Conservation (phyloP, 2,797 vertebrate species). For the Vireo griseus region DNA sequence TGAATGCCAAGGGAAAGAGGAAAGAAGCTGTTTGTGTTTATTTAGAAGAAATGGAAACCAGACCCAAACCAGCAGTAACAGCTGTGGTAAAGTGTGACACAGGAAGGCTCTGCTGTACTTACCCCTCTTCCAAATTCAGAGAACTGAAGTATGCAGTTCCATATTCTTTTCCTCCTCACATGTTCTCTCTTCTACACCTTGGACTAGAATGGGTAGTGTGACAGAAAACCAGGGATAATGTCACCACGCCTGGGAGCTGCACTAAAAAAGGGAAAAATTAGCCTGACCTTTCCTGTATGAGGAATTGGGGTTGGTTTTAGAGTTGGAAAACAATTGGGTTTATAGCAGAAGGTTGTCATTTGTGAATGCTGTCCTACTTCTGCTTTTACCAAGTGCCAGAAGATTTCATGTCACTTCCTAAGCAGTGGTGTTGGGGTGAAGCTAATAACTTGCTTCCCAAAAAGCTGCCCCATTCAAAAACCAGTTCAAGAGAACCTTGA, state of each 20-base stretch:
- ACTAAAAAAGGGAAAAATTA: neutral
- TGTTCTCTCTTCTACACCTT: neutral
- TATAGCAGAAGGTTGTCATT: neutral
- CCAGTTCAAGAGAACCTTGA: neutral
- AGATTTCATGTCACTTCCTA: neutral
- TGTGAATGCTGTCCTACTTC: neutral
- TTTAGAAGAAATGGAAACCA: neutral
- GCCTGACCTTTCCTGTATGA: neutral
- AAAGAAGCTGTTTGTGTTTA: neutral
- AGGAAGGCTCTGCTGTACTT: constrained; percentile 7
- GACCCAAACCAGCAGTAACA: constrained; percentile 42
- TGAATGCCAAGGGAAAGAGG: neutral
- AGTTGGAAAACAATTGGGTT: neutral
- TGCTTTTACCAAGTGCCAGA: neutral
- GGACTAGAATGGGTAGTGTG: neutral
- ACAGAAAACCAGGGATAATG: neutral
- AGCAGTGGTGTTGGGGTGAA: neutral
- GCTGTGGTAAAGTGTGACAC: constrained; percentile 5
- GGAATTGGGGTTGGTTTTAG: neutral
- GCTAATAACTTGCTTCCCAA: neutral
- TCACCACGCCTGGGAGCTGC: neutral
- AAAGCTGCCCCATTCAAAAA: neutral
- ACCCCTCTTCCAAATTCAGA: neutral
- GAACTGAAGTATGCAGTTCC: neutral
- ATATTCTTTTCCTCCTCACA: neutral